These are phyloP conservation scores for Geodia barretti DNA, from an alignment of 37 sponge, comb jelly and placozoan genomes.

Conservation along the genomic window DNA sequence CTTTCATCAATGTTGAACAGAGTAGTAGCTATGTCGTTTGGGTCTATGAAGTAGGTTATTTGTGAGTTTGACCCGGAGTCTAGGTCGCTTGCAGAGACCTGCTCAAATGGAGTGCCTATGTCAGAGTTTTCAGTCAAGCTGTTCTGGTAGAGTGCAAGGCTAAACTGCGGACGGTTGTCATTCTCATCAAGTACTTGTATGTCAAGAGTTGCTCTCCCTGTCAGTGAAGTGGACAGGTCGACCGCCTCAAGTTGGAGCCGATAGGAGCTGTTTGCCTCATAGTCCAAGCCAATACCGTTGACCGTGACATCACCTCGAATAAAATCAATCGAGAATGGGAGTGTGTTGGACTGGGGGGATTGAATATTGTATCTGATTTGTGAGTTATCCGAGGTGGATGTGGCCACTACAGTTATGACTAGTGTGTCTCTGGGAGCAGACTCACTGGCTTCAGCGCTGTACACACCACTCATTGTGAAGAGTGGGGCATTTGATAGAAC, in stretches of 20 bases:
- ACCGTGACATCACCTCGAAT: constrained; percentile 64
- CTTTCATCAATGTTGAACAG: constrained; percentile 38
- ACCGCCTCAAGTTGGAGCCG: constrained; percentile 25
- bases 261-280: constrained; percentile 40
- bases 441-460: constrained; percentile 43
- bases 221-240: constrained; percentile 25
- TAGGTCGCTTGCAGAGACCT: constrained; percentile 50
- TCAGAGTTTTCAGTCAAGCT: constrained; percentile 24
- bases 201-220: constrained; percentile 21
- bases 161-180: constrained; percentile 67
- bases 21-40: not conserved
- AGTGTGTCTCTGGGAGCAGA: not conserved
- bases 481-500: constrained; percentile 66
- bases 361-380: constrained; percentile 21
- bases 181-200: constrained; percentile 63
- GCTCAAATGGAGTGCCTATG: constrained; percentile 18
- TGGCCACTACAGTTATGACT: constrained; percentile 43
- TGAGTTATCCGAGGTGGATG: not conserved
- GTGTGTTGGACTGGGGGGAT: not conserved
- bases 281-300: constrained; percentile 53
- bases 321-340: constrained; percentile 53
- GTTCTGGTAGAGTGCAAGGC: not conserved
- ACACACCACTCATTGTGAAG: constrained; percentile 37
- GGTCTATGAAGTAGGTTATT: constrained; percentile 45
- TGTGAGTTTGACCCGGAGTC: constrained; percentile 63